Evolutionary conservation across 1,140 invertebrate species (phyloP).

Genomic region (Zaprionus taronus): DNA sequence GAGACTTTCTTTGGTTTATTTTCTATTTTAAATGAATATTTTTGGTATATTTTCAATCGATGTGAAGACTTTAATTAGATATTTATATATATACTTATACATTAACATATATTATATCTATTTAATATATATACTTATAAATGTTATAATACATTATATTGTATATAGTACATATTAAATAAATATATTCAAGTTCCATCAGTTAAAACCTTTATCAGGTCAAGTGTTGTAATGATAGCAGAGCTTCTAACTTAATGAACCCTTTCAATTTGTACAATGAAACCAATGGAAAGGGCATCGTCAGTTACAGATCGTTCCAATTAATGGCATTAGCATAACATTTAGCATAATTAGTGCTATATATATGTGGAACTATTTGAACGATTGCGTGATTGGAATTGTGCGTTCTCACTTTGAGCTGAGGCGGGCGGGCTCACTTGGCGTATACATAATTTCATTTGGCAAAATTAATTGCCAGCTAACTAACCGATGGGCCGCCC

Average conservation of each 20-base stretch:
- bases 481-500: constrained; percentile 25
- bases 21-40: too few species aligned
- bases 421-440: constrained; percentile 38
- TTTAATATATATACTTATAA: too few species aligned
- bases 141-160: too few species aligned
- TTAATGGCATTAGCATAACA: constrained; percentile 6
- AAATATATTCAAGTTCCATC: not conserved
- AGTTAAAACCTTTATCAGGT: not conserved
- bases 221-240: not conserved
- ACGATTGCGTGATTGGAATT: constrained; percentile 60
- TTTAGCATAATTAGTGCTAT: not conserved
- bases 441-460: constrained; percentile 70
- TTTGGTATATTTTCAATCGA: not conserved
- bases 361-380: constrained; percentile 9
- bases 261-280: not conserved
- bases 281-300: constrained; percentile 21
- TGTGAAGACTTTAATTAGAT: too few species aligned
- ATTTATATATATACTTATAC: not conserved
- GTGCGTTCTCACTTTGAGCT: constrained; percentile 26
- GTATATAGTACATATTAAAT: too few species aligned
- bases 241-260: not conserved
- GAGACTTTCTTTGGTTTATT: too few species aligned
- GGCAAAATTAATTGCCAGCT: constrained; percentile 66
- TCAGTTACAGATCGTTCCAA: constrained; percentile 3
- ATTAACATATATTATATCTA: too few species aligned